phyloP scores from a whole-genome alignment of 2,797 vertebrate genomes.

The Cephalopachus bancanus region DNA sequence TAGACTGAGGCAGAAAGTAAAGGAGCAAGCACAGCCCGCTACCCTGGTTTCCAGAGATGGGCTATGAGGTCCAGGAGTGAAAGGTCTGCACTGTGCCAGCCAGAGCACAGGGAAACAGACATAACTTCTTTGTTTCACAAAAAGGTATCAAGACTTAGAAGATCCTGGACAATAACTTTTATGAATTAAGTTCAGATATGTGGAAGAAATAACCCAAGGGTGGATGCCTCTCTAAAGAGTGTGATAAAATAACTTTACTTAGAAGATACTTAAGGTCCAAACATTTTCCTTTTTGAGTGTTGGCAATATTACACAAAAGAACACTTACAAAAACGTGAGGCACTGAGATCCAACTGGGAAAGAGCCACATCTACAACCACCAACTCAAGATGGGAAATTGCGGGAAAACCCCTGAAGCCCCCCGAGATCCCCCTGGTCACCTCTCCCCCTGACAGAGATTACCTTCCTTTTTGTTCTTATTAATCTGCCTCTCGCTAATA shows the following conservation, averaged over 20 bases:
- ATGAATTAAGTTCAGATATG: not conserved
- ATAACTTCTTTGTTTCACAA: not conserved
- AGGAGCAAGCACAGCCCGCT: not conserved
- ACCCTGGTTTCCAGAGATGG: not conserved
- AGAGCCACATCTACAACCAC: not conserved
- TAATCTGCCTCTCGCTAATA: not conserved
- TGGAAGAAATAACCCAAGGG: not conserved
- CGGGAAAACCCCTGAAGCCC: not conserved
- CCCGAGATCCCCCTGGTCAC: fast-evolving
- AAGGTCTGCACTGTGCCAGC: not conserved
- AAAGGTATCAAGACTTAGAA: not conserved
- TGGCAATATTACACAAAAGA: not conserved
- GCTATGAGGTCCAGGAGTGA: not conserved
- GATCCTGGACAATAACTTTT: too few relatives aligned
- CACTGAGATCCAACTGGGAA: not conserved
- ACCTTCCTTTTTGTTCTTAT: not conserved
- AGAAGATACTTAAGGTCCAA: not conserved
- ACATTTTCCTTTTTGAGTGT: not conserved
- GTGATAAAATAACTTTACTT: not conserved
- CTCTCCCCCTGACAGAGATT: fast-evolving
- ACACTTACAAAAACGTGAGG: not conserved
- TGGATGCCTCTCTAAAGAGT: not conserved
- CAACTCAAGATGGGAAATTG: not conserved
- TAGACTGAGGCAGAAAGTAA: not conserved
- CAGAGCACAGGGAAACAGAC: not conserved